Evolutionary conservation across 2,113 vertebrate species (phyloP).

Genomic region (Progne subis): DNA sequence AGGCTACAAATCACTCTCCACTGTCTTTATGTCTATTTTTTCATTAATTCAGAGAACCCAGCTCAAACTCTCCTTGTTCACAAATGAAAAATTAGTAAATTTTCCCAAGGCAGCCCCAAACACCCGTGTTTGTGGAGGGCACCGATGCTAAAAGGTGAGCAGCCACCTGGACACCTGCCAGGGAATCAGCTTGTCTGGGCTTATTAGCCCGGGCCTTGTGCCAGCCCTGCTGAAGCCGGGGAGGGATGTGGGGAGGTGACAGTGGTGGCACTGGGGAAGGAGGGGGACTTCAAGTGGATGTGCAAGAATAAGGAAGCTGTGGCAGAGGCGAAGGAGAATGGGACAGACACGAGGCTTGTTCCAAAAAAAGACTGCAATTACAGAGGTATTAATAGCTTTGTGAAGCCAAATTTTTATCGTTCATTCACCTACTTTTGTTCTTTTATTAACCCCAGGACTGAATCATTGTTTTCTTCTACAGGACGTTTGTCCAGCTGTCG

Average conservation of each 20-base stretch:
- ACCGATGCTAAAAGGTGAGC: background rate
- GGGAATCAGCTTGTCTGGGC: background rate
- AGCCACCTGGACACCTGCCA: background rate
- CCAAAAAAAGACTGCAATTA: conserved; percentile 32
- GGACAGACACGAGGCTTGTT: background rate
- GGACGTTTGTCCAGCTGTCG: background rate
- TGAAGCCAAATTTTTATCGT: background rate
- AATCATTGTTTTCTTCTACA: background rate
- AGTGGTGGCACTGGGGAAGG: background rate
- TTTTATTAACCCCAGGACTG: background rate
- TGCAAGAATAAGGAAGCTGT: background rate
- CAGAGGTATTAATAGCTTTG: background rate
- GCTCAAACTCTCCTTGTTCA: background rate
- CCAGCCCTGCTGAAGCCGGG: background rate
- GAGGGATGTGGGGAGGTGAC: background rate
- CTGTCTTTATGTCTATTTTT: background rate
- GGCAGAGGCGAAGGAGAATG: background rate
- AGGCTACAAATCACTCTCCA: background rate
- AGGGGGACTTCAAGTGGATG: too few relatives aligned
- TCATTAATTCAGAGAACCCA: background rate
- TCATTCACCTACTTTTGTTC: conserved; percentile 30
- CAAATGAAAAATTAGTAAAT: background rate
- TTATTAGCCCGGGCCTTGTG: background rate
- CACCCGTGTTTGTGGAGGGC: background rate
- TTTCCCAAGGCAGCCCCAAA: background rate